These are phyloP conservation scores for Resseliella maxima DNA, from an alignment of 2,888 invertebrate species.

Conservation along the genomic window DNA sequence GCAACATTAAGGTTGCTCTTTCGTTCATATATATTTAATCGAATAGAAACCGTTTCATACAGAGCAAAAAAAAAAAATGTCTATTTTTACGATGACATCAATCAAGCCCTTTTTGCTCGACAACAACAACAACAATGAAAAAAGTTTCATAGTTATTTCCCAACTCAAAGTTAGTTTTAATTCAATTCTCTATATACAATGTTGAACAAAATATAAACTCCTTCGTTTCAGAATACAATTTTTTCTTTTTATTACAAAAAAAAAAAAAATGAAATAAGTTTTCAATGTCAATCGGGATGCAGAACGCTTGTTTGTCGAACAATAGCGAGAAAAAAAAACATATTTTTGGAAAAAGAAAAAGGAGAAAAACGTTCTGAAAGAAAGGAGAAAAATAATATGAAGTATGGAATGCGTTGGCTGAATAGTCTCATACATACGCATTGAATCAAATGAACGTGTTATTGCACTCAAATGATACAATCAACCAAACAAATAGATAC, in stretches of 20 bases:
- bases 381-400: neutral
- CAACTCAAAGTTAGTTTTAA: too few relatives aligned
- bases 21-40: too few relatives aligned
- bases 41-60: too few relatives aligned
- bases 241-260: neutral
- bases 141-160: too few relatives aligned
- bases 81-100: neutral
- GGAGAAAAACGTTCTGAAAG: neutral
- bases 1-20: too few relatives aligned
- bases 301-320: neutral
- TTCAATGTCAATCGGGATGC: neutral
- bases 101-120: too few relatives aligned
- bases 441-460: slow-evolving; percentile 27
- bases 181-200: too few relatives aligned
- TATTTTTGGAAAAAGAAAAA: neutral
- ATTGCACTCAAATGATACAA: slow-evolving; percentile 39
- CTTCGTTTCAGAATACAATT: neutral
- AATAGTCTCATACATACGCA: neutral
- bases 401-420: neutral
- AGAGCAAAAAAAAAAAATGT: neutral
- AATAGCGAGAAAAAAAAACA: neutral
- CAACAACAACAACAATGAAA: too few relatives aligned
- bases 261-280: neutral
- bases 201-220: too few relatives aligned
- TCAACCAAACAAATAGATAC: neutral